Conservation (phyloP, 2,797 vertebrate species). For the Acrocephalus scirpaceus region DNA sequence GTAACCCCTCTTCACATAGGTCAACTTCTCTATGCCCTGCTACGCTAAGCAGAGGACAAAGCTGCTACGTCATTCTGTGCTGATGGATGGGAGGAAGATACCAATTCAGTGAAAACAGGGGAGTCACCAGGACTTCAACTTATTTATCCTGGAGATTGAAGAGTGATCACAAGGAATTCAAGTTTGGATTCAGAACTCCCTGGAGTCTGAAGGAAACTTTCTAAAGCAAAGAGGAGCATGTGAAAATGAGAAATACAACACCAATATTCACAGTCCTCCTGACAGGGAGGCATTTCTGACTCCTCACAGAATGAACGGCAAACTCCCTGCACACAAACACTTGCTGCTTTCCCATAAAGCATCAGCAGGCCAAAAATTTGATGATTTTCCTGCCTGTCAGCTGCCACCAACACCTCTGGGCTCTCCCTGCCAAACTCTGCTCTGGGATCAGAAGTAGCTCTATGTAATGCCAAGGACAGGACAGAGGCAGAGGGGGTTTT, state of each 20-base stretch:
- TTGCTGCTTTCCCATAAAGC: background rate
- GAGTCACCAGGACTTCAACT: background rate
- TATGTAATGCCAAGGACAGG: background rate
- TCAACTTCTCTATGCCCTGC: background rate
- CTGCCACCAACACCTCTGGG: background rate
- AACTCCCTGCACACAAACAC: background rate
- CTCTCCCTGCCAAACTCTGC: rapidly evolving
- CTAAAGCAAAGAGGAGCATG: background rate
- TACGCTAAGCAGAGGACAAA: background rate
- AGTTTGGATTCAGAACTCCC: background rate
- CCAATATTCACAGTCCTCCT: background rate
- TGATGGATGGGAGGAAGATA: background rate
- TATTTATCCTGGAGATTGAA: background rate
- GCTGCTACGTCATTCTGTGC: background rate
- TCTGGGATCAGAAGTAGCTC: background rate
- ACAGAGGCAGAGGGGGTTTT: background rate
- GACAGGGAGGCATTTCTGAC: background rate
- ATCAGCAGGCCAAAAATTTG: background rate
- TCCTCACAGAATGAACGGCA: background rate
- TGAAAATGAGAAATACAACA: background rate
- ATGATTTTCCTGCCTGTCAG: background rate
- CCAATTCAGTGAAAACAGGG: background rate
- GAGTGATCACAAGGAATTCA: background rate
- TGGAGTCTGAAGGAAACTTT: background rate
- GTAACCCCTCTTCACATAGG: background rate